A percentile compares a stretch with the other conserved stretches of the same genome.
phyloP scores from a whole-genome alignment of 1,140 invertebrate genomes.

The Pseudomyrmex dendroicus region DNA sequence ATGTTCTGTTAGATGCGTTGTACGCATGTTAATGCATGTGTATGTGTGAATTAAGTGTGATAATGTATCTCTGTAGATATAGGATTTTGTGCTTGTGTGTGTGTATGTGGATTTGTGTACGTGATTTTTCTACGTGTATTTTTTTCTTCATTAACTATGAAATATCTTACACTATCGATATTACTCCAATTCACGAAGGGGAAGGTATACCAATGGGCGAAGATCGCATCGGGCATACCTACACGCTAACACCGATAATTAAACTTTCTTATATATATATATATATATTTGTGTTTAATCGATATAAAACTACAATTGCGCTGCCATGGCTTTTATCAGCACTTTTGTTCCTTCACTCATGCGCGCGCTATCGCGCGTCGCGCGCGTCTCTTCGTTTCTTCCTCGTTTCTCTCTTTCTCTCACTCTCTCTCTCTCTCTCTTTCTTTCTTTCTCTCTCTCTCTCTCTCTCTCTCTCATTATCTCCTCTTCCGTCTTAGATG shows the following conservation, averaged over 20 bases:
- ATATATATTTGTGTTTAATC: constrained; percentile 67
- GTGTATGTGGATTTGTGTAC: neutral
- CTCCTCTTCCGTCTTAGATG: neutral
- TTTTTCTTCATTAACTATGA: constrained; percentile 76
- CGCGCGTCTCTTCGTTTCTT: constrained; percentile 8
- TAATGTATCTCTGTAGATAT: neutral
- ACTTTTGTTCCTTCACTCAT: constrained; percentile 66
- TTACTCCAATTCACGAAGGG: constrained; percentile 80
- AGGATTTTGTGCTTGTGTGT: neutral
- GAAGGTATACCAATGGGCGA: constrained; percentile 74
- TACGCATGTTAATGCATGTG: neutral
- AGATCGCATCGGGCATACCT: constrained; percentile 72
- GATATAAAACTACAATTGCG: constrained; percentile 81
- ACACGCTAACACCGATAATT: constrained; percentile 81
- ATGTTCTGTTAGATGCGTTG: neutral
- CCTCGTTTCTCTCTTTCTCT: neutral
- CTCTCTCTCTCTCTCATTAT: neutral
- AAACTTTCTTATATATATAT: constrained; percentile 70
- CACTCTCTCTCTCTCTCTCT: constrained; percentile 24
- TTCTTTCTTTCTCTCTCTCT: constrained; percentile 8
- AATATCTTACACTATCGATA: constrained; percentile 83
- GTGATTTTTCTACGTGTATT: neutral
- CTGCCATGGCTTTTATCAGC: constrained; percentile 67
- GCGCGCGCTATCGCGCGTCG: constrained; percentile 9
- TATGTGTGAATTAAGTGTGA: neutral